Evolutionary conservation across 1,140 invertebrate genomes (phyloP).

Genomic region (Panulirus ornatus): DNA sequence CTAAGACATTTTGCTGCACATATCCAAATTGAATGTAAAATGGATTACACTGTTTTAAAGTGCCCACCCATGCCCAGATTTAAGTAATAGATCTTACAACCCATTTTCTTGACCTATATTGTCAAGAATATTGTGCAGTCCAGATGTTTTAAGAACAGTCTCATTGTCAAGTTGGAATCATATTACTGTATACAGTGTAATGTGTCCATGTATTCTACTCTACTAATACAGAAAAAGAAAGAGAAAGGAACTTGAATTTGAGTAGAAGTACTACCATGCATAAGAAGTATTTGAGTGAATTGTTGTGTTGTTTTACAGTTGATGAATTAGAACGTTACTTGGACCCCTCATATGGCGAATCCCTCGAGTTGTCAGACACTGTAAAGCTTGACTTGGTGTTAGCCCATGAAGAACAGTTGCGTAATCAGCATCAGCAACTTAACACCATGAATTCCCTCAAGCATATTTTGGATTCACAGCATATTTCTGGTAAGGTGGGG

Average conservation of each 20-base stretch:
- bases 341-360: constrained; percentile 66
- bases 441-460: constrained; percentile 65
- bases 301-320: constrained; percentile 34
- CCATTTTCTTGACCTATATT: too few species aligned
- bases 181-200: too few species aligned
- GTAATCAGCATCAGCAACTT: constrained; percentile 56
- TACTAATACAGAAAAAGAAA: too few species aligned
- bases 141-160: too few species aligned
- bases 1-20: too few species aligned
- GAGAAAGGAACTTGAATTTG: neutral
- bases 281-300: neutral
- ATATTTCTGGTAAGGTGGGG: constrained; percentile 60
- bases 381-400: constrained; percentile 67
- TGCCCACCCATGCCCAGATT: too few species aligned
- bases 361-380: constrained; percentile 54
- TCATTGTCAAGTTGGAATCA: too few species aligned
- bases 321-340: constrained; percentile 73
- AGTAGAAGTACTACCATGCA: neutral
- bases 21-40: too few species aligned
- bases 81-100: too few species aligned
- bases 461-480: constrained; percentile 68
- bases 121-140: too few species aligned
- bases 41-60: too few species aligned
- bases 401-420: constrained; percentile 61
- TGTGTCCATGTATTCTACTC: too few species aligned